Evolutionary conservation across 2,113 vertebrate genomes (phyloP), one percentile per base, ranked within the genome.

Genomic region (Morone chrysops): DNA sequence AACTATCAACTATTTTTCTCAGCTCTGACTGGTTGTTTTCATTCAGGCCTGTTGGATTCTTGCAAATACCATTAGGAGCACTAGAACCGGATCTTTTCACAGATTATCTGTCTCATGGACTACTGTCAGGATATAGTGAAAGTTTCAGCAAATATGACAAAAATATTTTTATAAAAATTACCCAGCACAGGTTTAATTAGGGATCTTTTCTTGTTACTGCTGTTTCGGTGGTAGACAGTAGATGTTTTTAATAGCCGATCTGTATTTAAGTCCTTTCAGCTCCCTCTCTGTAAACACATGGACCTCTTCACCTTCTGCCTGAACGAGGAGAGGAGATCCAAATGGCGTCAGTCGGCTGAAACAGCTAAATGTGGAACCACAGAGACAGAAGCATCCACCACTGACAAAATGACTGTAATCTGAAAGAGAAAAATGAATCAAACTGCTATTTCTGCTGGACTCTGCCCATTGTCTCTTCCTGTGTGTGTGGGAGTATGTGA

Each of bases 401-500:
- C 59, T 4, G 10, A 41, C 54, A 36, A 11, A 11, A 50, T 63
- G 65, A 62, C 79, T 69, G 63, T 45, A 75, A 70, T 53, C 65
- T 25, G 50, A 75, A 38, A 47, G 25, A 70, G 48, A 14, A 11
- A 54, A 20, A 22, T 50, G 68, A 65, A 67, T 68, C n/a, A 6
- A 54, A 62, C 5, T 54, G 83, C 20, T 47, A 10, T 41, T 56
- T 74, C 16, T 54, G 22, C 20, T 56, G 72, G 54, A 62, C 63
- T 41, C 63, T 54, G 47, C 5, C 20, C 56, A 36, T 71, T 67
- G 67, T 50, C 47, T 67, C 38, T 41, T 12, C n/a, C 41, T 38
- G 41, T 60, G 73, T 50, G 85, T 75, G 82, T 75, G 69, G 61
- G 75, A 63, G 56, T 63, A 11, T 61, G 48, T 38, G 36, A 70